Conservation (phyloP, 2,888 invertebrate genomes). For the Litoditis marina region DNA sequence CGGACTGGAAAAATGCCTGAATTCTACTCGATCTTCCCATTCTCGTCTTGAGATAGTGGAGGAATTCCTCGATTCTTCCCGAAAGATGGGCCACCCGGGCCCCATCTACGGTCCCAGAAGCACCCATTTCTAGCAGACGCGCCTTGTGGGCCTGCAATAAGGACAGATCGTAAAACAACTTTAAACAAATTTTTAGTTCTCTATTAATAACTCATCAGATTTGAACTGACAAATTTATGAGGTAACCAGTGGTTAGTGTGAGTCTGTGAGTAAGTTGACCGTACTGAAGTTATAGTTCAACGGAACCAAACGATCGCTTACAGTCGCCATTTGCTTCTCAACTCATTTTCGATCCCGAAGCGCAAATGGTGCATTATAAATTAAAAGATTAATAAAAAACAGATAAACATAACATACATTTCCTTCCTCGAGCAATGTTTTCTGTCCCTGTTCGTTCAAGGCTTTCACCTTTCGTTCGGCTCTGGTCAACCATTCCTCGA, state of each 20-base stretch:
- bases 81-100: constrained; percentile 33
- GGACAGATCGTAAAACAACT: too few species aligned
- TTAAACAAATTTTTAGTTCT: too few species aligned
- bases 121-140: constrained; percentile 8
- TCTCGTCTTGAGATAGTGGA: constrained; percentile 42
- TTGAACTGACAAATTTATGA: too few species aligned
- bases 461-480: constrained; percentile 41
- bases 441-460: constrained; percentile 38
- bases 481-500: constrained; percentile 39
- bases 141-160: constrained; percentile 13
- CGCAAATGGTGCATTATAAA: too few species aligned
- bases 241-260: background rate
- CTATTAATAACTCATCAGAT: too few species aligned
- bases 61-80: constrained; percentile 42
- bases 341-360: too few species aligned
- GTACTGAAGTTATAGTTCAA: too few species aligned
- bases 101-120: constrained; percentile 19
- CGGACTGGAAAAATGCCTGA: constrained; percentile 42
- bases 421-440: constrained; percentile 33
- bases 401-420: constrained; percentile 22
- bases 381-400: background rate
- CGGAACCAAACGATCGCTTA: too few species aligned
- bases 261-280: too few species aligned
- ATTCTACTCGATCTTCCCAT: constrained; percentile 36
- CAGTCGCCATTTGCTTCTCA: too few species aligned